Conservation (phyloP, 2,113 vertebrate species). For the Girardinichthys multiradiatus region DNA sequence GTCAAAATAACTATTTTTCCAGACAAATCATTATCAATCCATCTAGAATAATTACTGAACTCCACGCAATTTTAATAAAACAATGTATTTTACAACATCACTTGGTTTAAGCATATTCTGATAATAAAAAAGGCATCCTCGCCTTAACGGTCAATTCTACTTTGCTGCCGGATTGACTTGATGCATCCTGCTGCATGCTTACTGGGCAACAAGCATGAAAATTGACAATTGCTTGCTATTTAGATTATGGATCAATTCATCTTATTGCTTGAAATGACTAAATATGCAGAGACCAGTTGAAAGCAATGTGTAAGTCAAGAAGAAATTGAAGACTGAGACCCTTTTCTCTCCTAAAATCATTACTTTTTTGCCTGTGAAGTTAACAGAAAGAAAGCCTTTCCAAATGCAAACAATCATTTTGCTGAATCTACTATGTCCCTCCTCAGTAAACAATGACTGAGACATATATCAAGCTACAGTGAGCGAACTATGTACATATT, state of each 20-base stretch:
- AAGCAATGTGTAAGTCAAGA: constrained; percentile 32
- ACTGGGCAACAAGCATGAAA: constrained; percentile 75
- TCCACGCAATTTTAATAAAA: neutral
- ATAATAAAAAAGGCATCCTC: constrained; percentile 28
- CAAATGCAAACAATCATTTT: neutral
- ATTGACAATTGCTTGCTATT: constrained; percentile 80
- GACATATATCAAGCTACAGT: neutral
- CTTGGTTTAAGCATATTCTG: constrained; percentile 30
- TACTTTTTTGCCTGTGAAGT: neutral
- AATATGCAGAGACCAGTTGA: constrained; percentile 40
- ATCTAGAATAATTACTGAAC: neutral
- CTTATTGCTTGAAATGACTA: constrained; percentile 66
- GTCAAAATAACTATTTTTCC: neutral
- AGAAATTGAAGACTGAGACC: constrained; percentile 7
- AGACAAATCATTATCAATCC: neutral
- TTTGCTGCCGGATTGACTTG: constrained; percentile 61
- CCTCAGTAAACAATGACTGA: neutral
- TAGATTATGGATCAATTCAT: constrained; percentile 76
- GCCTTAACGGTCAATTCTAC: constrained; percentile 8
- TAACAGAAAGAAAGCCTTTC: neutral
- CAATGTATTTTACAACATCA: constrained; percentile 34
- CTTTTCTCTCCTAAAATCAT: constrained; percentile 7
- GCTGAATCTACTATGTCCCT: neutral
- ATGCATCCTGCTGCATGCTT: constrained; percentile 65
- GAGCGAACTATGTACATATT: neutral